Base-by-base conservation (phyloP, 2,888 invertebrate genomes). In the Brachyptera putata region DNA sequence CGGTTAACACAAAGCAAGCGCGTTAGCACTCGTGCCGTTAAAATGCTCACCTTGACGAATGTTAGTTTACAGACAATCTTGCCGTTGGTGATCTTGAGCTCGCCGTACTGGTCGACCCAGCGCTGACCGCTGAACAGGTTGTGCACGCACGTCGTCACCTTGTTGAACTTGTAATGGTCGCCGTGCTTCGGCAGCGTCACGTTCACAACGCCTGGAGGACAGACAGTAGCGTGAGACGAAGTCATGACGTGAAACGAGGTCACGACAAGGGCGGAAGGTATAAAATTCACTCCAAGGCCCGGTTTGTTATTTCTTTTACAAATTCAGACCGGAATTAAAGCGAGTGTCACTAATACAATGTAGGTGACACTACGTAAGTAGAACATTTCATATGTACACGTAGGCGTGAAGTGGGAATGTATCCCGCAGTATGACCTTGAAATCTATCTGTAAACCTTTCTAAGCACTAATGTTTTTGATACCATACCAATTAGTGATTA, bases 51-150 rank as follows among this genome's bases (percentile, higher is more conserved):
- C 81, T 91, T 91, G 3, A 87, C 81, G 72, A 91, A 91, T 63
- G 87, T 88, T 48, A 91, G 80, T 75, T 88, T 89, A 75, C 88
- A 88, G 0, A 81, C 77, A 63, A 88, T 81, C 5, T 59, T 61
- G 39, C 83, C 81, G 66, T 76, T 76, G 18, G 75, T 75, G 63
- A 91, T 85, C 67, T 83, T 80, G 77, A 90, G 81, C 71, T 91
- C 91, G 0, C 91, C 91, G 71, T 91, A 91, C 74, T 90, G 89
- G 74, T 91, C 91, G 61, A 91, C 89, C 89, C 89, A 91, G 25
- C 91, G 80, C 74, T 88, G 88, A 0, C 88, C 87, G 61, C 89
- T 87, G 73, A 91, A 87, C 69, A 91, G 73, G 70, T 91, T 91
- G 75, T 91, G 91, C 0, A 91, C 89, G 73, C 91, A 91, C 1